Evolutionary conservation across 1,140 invertebrate species (phyloP).

Genomic region (Dreissena rostriformis): DNA sequence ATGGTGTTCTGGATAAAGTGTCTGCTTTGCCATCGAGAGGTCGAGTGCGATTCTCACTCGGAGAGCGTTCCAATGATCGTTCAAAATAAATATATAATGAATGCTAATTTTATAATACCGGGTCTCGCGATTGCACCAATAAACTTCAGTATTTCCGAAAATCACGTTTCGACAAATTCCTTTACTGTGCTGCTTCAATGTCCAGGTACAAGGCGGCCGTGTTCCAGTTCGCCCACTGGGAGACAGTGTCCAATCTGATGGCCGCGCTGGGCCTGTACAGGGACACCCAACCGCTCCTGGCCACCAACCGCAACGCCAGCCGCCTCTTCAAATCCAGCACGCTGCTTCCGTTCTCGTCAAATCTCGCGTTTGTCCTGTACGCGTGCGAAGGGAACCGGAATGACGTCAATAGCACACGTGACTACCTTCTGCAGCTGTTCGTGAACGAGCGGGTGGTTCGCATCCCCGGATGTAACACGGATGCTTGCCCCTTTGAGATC

Average conservation of each 20-base stretch:
- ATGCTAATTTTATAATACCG: too few relatives aligned
- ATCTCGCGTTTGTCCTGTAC: slow-evolving; percentile 90
- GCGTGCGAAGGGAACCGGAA: slow-evolving; percentile 45
- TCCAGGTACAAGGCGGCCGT: slow-evolving; percentile 13
- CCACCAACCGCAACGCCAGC: slow-evolving; percentile 83
- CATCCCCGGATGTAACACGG: slow-evolving; percentile 7
- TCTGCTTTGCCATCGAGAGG: too few relatives aligned
- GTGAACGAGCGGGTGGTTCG: slow-evolving; percentile 12
- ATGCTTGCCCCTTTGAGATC: neutral
- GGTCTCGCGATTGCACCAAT: too few relatives aligned
- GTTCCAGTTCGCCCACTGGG: slow-evolving; percentile 92
- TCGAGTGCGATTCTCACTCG: too few relatives aligned
- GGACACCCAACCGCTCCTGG: slow-evolving; percentile 84
- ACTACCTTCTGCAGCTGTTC: neutral
- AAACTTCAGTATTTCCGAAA: too few relatives aligned
- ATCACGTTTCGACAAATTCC: too few relatives aligned
- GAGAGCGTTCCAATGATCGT: too few relatives aligned
- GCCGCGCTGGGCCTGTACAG: slow-evolving; percentile 89
- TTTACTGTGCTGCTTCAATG: neutral
- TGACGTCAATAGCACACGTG: neutral
- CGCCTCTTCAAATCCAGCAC: slow-evolving; percentile 88
- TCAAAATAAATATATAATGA: too few relatives aligned
- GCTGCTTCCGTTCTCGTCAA: slow-evolving; percentile 91
- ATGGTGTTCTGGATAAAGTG: too few relatives aligned
- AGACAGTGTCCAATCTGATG: slow-evolving; percentile 90